Evolutionary conservation across 1,140 invertebrate genomes (phyloP).

Genomic region (Nomia melanderi): DNA sequence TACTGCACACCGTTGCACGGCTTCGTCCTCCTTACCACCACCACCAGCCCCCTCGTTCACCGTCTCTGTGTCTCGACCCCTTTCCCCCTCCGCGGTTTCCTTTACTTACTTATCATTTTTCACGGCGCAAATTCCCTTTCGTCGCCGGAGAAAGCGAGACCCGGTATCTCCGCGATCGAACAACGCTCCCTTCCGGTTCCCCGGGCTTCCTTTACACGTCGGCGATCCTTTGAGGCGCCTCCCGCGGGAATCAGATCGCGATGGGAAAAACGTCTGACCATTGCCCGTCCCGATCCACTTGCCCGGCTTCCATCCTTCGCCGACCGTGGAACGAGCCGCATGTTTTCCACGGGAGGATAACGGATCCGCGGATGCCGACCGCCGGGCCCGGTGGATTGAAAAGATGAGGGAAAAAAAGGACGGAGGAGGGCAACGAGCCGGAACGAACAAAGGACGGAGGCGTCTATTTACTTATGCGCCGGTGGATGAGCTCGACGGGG

Average conservation of each 20-base stretch:
- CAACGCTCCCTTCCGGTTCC: neutral
- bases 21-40: neutral
- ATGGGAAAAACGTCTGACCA: neutral
- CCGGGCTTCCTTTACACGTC: neutral
- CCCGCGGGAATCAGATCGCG: no score
- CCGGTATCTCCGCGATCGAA: conserved; percentile 12
- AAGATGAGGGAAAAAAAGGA: conserved; percentile 11
- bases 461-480: conserved; percentile 76
- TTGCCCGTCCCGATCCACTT: neutral
- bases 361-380: no score
- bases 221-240: neutral
- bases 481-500: conserved; percentile 59
- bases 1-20: neutral
- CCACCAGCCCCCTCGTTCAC: no score
- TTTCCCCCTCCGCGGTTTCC: neutral
- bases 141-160: neutral
- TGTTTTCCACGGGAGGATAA: no score
- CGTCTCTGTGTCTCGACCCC: neutral
- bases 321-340: neutral
- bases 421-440: conserved; percentile 27
- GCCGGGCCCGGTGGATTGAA: neutral
- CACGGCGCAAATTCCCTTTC: conserved; percentile 2
- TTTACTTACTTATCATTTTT: no score
- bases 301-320: no score
- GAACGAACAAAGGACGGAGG: conserved; percentile 47